Conservation (phyloP, 2,888 invertebrate species). For the Machimus atricapillus region DNA sequence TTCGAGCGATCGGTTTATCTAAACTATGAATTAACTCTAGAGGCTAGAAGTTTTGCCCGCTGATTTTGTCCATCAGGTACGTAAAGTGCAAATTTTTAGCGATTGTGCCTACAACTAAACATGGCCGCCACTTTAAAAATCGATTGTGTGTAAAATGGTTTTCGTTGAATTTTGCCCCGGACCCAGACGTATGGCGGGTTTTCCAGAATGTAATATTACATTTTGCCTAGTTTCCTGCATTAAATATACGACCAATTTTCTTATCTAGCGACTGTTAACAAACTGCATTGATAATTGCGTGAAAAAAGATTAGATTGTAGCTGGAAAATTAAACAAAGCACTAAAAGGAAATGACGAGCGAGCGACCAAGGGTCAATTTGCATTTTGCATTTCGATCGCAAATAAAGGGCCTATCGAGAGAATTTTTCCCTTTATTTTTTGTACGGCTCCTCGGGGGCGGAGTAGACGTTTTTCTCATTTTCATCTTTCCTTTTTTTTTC, state of each 20-base stretch:
- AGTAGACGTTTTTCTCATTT: background rate
- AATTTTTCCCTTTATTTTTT: background rate
- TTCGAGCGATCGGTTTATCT: background rate
- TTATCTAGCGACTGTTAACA: background rate
- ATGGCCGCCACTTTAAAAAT: constrained; percentile 38
- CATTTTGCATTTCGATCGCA: background rate
- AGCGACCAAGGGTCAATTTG: background rate
- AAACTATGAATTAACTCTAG: background rate
- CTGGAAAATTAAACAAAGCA: background rate
- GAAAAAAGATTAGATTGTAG: background rate
- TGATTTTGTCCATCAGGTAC: background rate
- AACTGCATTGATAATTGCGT: background rate
- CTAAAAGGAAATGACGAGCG: background rate
- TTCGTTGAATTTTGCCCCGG: background rate
- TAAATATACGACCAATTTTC: background rate
- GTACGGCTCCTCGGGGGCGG: background rate
- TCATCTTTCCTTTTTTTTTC: background rate
- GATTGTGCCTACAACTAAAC: background rate
- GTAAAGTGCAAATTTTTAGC: constrained; percentile 17
- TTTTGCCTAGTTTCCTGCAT: background rate
- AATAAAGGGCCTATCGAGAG: background rate
- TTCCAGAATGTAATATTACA: background rate
- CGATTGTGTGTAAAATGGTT: constrained; percentile 19
- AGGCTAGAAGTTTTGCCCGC: background rate
- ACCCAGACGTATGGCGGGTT: background rate